Conservation (phyloP, 1,140 invertebrate species). For the Triops longicaudatus region DNA sequence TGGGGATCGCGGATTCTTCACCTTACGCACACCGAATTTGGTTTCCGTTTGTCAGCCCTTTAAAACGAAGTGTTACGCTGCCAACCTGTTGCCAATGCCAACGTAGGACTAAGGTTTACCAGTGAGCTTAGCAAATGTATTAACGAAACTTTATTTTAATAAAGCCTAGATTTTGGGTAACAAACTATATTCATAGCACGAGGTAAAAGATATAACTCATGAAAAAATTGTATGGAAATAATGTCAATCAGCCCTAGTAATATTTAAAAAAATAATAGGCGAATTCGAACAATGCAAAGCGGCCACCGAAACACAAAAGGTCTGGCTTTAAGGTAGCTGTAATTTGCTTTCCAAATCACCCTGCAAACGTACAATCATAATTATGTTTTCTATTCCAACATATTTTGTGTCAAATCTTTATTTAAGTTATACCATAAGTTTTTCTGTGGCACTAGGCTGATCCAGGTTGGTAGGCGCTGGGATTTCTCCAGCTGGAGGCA, state of each 20-base stretch:
- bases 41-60: no score
- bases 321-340: background rate
- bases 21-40: no score
- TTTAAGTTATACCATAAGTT: background rate
- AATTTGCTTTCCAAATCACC: conserved; percentile 7
- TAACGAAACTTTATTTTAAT: background rate
- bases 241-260: background rate
- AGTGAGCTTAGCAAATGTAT: background rate
- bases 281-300: background rate
- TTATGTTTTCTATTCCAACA: background rate
- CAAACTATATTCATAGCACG: background rate
- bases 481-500: background rate
- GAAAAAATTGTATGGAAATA: background rate
- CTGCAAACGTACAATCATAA: background rate
- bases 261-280: background rate
- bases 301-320: background rate
- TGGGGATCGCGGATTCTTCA: no score
- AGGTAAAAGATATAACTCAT: background rate
- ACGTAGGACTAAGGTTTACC: no score
- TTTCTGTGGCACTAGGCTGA: background rate
- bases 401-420: background rate
- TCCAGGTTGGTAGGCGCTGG: background rate
- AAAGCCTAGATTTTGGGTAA: background rate
- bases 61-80: no score
- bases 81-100: no score